A percentile compares a stretch with the other conserved stretches of the same genome.
These are phyloP conservation scores for Melanotaenia nigrans DNA, from an alignment of 2,797 vertebrate genomes.

Conservation along the genomic window DNA sequence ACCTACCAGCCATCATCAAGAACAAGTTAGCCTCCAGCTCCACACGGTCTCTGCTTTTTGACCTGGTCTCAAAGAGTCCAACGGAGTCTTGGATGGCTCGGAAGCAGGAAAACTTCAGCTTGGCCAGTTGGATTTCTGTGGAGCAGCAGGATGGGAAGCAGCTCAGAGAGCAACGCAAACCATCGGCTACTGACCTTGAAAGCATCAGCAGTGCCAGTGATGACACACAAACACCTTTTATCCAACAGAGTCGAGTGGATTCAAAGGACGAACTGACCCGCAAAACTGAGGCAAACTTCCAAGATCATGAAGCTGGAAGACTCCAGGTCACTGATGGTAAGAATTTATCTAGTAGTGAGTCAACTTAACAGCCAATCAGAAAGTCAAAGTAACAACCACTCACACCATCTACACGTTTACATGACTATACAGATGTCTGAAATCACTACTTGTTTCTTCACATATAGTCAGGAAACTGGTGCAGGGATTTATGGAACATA, in stretches of 20 bases:
- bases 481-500: too few relatives aligned
- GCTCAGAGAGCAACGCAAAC: slow-evolving; percentile 64
- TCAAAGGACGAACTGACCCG: slow-evolving; percentile 23
- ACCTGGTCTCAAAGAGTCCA: slow-evolving; percentile 53
- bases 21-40: slow-evolving; percentile 81
- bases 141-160: slow-evolving; percentile 64
- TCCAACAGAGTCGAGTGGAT: slow-evolving; percentile 30
- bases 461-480: too few relatives aligned
- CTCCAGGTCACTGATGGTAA: slow-evolving; percentile 79
- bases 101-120: slow-evolving; percentile 89
- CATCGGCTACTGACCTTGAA: not conserved
- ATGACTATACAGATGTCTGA: too few relatives aligned
- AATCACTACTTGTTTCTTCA: too few relatives aligned
- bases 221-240: slow-evolving; percentile 17
- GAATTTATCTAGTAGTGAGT: slow-evolving; percentile 34
- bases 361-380: slow-evolving; percentile 18
- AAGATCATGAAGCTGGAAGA: slow-evolving; percentile 50
- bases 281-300: slow-evolving; percentile 47
- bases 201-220: slow-evolving; percentile 18
- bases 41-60: slow-evolving; percentile 78
- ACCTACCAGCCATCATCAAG: slow-evolving; percentile 85
- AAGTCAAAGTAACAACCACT: not conserved
- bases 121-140: slow-evolving; percentile 33
- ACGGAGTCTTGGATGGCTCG: slow-evolving; percentile 79
- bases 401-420: not conserved